These are phyloP conservation scores for Conops quadrifasciatus DNA, from an alignment of 2,888 invertebrate species.

Conservation along the genomic window DNA sequence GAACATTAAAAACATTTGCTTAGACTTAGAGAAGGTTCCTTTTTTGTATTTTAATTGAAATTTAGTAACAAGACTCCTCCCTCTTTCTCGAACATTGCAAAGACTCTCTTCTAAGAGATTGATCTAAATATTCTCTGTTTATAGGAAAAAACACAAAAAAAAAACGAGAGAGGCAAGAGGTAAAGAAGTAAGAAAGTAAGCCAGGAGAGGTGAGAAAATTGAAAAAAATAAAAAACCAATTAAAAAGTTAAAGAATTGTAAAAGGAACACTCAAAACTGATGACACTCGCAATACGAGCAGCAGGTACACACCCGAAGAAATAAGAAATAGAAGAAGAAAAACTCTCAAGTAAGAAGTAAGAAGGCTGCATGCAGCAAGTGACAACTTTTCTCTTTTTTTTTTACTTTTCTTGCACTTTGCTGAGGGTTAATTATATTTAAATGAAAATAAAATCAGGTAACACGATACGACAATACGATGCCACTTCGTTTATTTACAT, in stretches of 20 bases:
- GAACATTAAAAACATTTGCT: no score
- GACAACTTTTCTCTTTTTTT: not conserved
- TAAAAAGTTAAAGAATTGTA: not conserved
- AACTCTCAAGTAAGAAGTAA: not conserved
- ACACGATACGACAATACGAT: slow-evolving; percentile 13
- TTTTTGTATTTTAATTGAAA: no score
- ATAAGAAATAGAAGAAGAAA: no score
- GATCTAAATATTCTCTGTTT: no score
- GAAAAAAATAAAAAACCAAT: not conserved
- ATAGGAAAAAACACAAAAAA: no score
- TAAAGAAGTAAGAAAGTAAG: not conserved
- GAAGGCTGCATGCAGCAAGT: not conserved
- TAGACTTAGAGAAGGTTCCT: no score
- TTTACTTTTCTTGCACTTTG: not conserved
- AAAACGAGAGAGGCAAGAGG: no score
- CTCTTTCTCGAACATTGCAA: no score
- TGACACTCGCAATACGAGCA: not conserved
- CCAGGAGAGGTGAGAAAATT: not conserved
- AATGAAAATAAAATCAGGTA: slow-evolving; percentile 1
- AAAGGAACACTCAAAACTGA: not conserved
- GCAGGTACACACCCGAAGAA: no score
- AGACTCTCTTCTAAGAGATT: no score
- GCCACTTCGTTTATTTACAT: slow-evolving; percentile 26
- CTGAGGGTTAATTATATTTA: slow-evolving; percentile 27
- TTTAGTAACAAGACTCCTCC: no score